Evolutionary conservation across 2,888 invertebrate species (phyloP).

Genomic region (Pollenia griseotomentosa): DNA sequence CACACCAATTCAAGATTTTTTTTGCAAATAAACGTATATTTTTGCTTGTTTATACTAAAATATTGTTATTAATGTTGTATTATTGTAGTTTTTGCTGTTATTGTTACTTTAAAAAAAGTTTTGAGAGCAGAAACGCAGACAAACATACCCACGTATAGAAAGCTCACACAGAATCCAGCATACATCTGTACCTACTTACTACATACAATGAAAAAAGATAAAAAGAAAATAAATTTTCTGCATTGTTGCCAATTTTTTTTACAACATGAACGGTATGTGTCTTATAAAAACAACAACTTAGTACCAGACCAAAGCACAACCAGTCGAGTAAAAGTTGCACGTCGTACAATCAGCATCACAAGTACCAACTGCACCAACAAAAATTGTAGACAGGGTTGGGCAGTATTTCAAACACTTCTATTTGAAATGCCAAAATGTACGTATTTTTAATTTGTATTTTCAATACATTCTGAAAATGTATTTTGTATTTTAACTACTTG

Average conservation of each 20-base stretch:
- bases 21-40: no score
- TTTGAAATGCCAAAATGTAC: neutral
- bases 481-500: no score
- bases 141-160: neutral
- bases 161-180: neutral
- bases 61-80: constrained; percentile 21
- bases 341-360: constrained; percentile 33
- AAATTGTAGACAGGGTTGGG: neutral
- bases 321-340: constrained; percentile 20
- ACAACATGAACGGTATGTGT: neutral
- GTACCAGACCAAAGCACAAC: constrained; percentile 1
- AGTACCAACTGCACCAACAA: constrained; percentile 20
- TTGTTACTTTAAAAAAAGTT: neutral
- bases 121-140: constrained; percentile 1
- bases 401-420: neutral
- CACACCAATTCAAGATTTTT: constrained; percentile 2
- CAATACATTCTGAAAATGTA: no score
- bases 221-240: constrained; percentile 49
- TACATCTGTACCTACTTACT: neutral
- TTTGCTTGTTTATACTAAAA: neutral
- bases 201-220: constrained; percentile 42
- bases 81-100: constrained; percentile 33
- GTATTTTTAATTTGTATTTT: neutral
- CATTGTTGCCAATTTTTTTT: constrained; percentile 63
- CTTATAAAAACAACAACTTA: no score